phyloP scores from a whole-genome alignment of 2,797 vertebrate genomes.

The Smutsia temminckii region DNA sequence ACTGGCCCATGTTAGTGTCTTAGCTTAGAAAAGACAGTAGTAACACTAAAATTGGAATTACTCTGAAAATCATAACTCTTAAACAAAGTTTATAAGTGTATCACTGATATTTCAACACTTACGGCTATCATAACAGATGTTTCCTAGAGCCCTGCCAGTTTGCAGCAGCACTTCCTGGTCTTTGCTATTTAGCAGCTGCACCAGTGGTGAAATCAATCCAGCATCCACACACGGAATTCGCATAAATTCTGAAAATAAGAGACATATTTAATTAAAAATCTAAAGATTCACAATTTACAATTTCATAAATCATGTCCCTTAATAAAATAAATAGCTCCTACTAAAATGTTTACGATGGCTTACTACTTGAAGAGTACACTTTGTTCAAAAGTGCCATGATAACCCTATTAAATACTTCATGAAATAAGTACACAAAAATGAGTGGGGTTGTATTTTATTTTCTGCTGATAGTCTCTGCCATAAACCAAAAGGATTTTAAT shows the following conservation, averaged over 20 bases:
- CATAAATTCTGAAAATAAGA: slow-evolving; percentile 93
- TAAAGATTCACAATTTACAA: slow-evolving; percentile 34
- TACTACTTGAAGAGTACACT: neutral
- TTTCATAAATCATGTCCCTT: neutral
- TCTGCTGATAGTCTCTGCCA: slow-evolving; percentile 47
- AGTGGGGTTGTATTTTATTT: neutral
- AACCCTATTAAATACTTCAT: neutral
- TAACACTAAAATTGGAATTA: neutral
- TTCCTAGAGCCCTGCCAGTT: slow-evolving; percentile 97
- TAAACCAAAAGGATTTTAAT: slow-evolving; percentile 70
- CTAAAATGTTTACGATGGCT: neutral
- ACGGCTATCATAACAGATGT: slow-evolving; percentile 99
- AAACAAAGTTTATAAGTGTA: neutral
- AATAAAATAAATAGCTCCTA: neutral
- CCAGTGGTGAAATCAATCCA: slow-evolving; percentile 94
- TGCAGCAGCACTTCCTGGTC: slow-evolving; percentile 98
- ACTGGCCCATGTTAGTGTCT: neutral
- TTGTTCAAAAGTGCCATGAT: slow-evolving; percentile 32
- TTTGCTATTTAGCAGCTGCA: slow-evolving; percentile 94
- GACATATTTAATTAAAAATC: slow-evolving; percentile 68
- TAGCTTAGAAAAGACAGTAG: neutral
- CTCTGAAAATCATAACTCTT: neutral
- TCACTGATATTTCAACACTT: slow-evolving; percentile 85
- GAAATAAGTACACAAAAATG: slow-evolving; percentile 40
- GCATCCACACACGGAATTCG: slow-evolving; percentile 95